Evolutionary conservation across 92 coral and sea anemone genomes (phyloP).

Genomic region (Parazoanthus darwini): DNA sequence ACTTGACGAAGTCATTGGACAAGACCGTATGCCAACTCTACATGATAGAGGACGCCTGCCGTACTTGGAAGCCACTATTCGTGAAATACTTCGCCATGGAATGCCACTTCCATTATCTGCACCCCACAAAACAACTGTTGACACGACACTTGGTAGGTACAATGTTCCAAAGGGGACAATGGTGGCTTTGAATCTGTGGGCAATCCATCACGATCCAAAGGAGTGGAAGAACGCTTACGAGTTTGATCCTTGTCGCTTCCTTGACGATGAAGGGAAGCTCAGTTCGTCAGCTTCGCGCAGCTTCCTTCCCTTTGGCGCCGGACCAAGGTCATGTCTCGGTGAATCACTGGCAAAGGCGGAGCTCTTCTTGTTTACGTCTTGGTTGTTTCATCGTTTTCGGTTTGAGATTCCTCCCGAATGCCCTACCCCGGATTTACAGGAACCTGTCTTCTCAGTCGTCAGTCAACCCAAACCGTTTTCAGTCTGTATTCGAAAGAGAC

Average conservation of each 20-base stretch:
- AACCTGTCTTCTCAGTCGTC: too few relatives aligned
- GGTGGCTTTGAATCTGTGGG: constrained; percentile 48
- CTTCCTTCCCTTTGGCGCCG: constrained; percentile 58
- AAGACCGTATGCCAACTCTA: constrained; percentile 48
- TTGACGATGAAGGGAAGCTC: constrained; percentile 58
- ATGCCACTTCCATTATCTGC: constrained; percentile 28
- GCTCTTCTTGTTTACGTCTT: constrained; percentile 49
- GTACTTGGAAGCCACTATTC: constrained; percentile 55
- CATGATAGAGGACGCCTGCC: constrained; percentile 53
- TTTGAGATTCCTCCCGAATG: constrained; percentile 58
- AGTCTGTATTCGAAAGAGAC: too few relatives aligned
- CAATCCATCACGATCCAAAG: constrained; percentile 56
- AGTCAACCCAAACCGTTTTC: too few relatives aligned
- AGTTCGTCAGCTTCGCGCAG: constrained; percentile 35
- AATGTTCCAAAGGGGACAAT: constrained; percentile 60
- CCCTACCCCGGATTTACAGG: constrained; percentile 47
- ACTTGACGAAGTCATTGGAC: constrained; percentile 52
- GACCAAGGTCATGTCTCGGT: constrained; percentile 51
- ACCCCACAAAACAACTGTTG: constrained; percentile 43
- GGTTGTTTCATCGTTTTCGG: constrained; percentile 54
- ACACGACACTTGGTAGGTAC: constrained; percentile 47
- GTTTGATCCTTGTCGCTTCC: constrained; percentile 57
- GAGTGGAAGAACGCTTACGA: constrained; percentile 57
- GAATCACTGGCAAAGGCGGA: constrained; percentile 47
- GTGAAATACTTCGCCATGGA: constrained; percentile 51